phyloP scores from a whole-genome alignment of 92 coral and sea anemone species.

The Porites cylindrica region DNA sequence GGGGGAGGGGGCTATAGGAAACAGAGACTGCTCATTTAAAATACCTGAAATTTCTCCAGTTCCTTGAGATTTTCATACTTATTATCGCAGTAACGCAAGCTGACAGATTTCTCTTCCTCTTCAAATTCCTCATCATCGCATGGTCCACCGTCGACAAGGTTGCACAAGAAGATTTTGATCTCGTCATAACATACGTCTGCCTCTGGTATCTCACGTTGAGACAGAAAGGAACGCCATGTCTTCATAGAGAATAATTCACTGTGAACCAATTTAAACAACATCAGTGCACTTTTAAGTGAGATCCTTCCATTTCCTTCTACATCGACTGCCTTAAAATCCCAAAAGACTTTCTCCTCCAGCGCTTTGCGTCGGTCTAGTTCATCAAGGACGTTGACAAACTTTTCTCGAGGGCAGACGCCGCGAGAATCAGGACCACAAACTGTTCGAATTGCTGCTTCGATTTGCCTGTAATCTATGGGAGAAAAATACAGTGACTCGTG shows the following conservation, averaged over 20 bases:
- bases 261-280: conserved; percentile 93
- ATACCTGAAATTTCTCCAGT: conserved; percentile 90
- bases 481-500: conserved; percentile 81
- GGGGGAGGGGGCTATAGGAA: not conserved
- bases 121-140: conserved; percentile 81
- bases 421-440: conserved; percentile 89
- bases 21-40: not conserved
- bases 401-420: conserved; percentile 84
- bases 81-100: conserved; percentile 55
- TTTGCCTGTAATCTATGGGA: conserved; percentile 83
- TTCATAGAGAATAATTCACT: conserved; percentile 87
- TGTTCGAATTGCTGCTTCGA: conserved; percentile 82
- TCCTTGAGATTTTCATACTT: conserved; percentile 84
- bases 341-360: conserved; percentile 90
- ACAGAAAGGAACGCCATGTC: conserved; percentile 86
- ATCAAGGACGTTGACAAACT: conserved; percentile 78
- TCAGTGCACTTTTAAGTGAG: conserved; percentile 86
- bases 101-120: conserved; percentile 72
- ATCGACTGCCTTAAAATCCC: conserved; percentile 96
- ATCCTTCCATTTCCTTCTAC: conserved; percentile 88
- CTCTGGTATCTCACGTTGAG: conserved; percentile 69
- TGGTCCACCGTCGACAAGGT: conserved; percentile 87
- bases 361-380: conserved; percentile 89
- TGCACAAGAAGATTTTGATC: conserved; percentile 91
- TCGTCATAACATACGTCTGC: conserved; percentile 94